Evolutionary conservation across 2,888 invertebrate species (phyloP), one percentile per base, ranked within the genome.

Genomic region (Bursaphelenchus okinawaensis): DNA sequence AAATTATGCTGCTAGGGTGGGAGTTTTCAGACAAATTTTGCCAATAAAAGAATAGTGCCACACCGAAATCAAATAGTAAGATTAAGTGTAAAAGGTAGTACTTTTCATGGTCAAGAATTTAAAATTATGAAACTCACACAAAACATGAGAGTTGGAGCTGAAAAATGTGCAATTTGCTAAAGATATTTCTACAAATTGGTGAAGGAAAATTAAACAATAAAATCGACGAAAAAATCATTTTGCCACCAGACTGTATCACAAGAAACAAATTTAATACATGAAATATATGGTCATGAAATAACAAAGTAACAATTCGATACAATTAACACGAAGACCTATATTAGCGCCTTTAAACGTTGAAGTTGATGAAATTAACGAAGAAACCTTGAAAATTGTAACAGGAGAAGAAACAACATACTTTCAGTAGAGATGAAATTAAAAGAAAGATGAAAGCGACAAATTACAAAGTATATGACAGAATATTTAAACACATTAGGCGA

Each of bases 21-120:
- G 69, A 19, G 69, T 72, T 52, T 69, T 69, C 27, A 22, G 69
- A n/a, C n/a, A n/a, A n/a, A n/a, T n/a, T n/a, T n/a, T n/a, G n/a
- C n/a, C n/a, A n/a, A n/a, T n/a, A n/a, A 8, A 72, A 69, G 29
- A 56, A 62, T 28, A 51, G 68, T 1, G 68, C 72, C 1, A 54
- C 73, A 9, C 28, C 24, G 16, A n/a, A 52, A 28, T 7, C 12
- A 8, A 62, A 23, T n/a, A 68, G 20, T 1, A 20, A n/a, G 6
- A 8, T 4, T n/a, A 67, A 67, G 19, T 59, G 28, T n/a, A 52
- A 26, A 3, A 56, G 28, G 24, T 12, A 63, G n/a, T 69, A 59
- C 3, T n/a, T 69, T 9, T 50, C 12, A 9, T 23, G 4, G 0
- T 68, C 23, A n/a, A 61, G 9, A 29, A 9, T 71, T 69, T 28